A percentile compares a stretch with the other conserved stretches of the same genome.
Conservation (phyloP, 2,888 invertebrate species). For the Sympetrum striolatum region DNA sequence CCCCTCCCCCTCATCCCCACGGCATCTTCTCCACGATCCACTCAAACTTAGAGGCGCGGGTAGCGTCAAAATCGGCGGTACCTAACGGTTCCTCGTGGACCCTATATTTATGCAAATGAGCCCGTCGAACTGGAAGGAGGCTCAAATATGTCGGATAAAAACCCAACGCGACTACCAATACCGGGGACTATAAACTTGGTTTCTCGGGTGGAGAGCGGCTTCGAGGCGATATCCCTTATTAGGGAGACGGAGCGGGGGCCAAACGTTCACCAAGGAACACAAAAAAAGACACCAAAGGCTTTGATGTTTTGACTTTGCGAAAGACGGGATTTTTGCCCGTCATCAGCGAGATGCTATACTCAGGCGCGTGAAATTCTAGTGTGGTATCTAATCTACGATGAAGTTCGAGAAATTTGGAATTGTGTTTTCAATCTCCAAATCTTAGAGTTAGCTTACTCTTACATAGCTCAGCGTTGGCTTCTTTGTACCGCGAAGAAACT, state of each 20-base stretch:
- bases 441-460: too few relatives aligned
- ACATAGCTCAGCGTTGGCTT: too few relatives aligned
- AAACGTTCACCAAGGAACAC: background rate
- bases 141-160: slow-evolving; percentile 40
- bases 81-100: background rate
- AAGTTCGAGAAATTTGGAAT: too few relatives aligned
- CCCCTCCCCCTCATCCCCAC: background rate
- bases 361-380: too few relatives aligned
- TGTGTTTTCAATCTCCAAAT: too few relatives aligned
- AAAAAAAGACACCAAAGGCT: too few relatives aligned
- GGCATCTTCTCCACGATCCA: background rate
- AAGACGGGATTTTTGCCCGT: too few relatives aligned
- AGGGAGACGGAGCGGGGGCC: background rate
- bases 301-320: too few relatives aligned
- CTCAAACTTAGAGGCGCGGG: background rate
- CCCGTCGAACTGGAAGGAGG: slow-evolving; percentile 19
- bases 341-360: too few relatives aligned
- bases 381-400: too few relatives aligned
- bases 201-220: background rate
- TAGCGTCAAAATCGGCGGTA: background rate
- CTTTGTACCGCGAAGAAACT: too few relatives aligned
- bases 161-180: slow-evolving; percentile 33
- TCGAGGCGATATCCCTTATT: background rate
- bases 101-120: slow-evolving; percentile 41
- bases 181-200: slow-evolving; percentile 27